phyloP scores from a whole-genome alignment of 37 sponge, comb jelly and placozoan genomes.

The Theonella swinhoei region DNA sequence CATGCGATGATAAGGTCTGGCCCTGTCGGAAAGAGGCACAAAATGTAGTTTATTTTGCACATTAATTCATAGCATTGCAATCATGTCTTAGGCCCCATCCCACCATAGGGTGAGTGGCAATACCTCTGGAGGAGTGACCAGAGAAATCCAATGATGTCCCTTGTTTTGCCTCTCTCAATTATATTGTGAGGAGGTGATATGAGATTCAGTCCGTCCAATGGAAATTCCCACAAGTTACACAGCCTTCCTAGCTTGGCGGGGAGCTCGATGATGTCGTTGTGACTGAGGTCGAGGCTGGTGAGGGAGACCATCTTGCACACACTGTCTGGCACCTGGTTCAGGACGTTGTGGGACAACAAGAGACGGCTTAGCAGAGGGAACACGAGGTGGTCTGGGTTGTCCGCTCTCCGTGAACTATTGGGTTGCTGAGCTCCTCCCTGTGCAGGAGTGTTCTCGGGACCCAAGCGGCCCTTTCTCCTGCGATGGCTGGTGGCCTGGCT shows the following conservation, averaged over 20 bases:
- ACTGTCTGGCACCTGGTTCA: constrained; percentile 60
- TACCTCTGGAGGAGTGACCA: constrained; percentile 77
- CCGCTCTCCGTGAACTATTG: not conserved
- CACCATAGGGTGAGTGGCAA: no score
- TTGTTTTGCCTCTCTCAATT: constrained; percentile 76
- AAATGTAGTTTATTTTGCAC: not conserved
- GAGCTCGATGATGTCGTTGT: constrained; percentile 77
- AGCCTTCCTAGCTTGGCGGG: constrained; percentile 74
- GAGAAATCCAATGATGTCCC: constrained; percentile 87
- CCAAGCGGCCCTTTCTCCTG: not conserved
- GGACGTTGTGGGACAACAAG: constrained; percentile 46
- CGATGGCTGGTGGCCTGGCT: constrained; percentile 1
- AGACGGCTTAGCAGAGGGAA: constrained; percentile 70
- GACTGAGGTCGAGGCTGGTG: constrained; percentile 67
- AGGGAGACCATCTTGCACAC: constrained; percentile 67
- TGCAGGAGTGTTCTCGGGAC: not conserved
- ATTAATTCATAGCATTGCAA: no score
- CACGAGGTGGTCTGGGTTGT: constrained; percentile 11
- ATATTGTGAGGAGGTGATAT: constrained; percentile 86
- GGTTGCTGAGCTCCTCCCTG: not conserved
- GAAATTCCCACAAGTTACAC: constrained; percentile 81
- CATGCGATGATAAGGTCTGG: constrained; percentile 90
- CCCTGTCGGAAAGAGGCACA: constrained; percentile 27
- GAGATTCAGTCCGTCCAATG: constrained; percentile 75
- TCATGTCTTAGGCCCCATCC: no score